Percentiles rank a stretch among this genome's conserved stretches.
These are phyloP conservation scores for Eospalax fontanierii DNA, from an alignment of 2,797 vertebrate species.

Conservation along the genomic window DNA sequence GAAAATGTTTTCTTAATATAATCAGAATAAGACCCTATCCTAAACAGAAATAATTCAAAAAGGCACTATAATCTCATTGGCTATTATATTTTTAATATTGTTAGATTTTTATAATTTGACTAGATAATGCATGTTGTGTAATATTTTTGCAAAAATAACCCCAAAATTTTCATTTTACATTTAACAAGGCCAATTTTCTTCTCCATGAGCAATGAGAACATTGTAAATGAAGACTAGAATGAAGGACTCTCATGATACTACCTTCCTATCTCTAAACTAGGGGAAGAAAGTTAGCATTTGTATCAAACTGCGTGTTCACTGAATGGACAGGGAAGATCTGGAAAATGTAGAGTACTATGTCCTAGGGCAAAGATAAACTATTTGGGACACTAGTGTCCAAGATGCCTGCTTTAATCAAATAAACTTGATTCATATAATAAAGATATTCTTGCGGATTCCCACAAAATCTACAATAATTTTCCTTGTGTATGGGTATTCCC, in stretches of 20 bases:
- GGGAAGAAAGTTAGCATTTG: background rate
- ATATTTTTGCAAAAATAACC: background rate
- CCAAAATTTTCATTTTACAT: background rate
- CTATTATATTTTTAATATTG: constrained; percentile 2
- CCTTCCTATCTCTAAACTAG: background rate
- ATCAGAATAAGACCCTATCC: background rate
- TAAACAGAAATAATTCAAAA: constrained; percentile 47
- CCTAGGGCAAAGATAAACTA: background rate
- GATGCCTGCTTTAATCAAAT: background rate
- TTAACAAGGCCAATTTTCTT: background rate
- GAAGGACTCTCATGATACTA: background rate
- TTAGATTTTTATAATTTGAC: constrained; percentile 49
- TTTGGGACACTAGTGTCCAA: background rate
- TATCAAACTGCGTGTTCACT: constrained; percentile 16
- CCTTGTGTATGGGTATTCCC: background rate
- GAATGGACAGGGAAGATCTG: background rate
- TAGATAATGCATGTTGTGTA: background rate
- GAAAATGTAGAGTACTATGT: background rate
- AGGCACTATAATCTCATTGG: background rate
- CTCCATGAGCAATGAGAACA: background rate
- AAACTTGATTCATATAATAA: background rate
- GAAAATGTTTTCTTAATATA: constrained; percentile 12
- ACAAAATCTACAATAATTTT: constrained; percentile 4
- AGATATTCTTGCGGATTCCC: background rate
- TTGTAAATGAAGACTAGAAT: background rate